Evolutionary conservation across 2,797 vertebrate genomes (phyloP).

Genomic region (Naso thynnoides): DNA sequence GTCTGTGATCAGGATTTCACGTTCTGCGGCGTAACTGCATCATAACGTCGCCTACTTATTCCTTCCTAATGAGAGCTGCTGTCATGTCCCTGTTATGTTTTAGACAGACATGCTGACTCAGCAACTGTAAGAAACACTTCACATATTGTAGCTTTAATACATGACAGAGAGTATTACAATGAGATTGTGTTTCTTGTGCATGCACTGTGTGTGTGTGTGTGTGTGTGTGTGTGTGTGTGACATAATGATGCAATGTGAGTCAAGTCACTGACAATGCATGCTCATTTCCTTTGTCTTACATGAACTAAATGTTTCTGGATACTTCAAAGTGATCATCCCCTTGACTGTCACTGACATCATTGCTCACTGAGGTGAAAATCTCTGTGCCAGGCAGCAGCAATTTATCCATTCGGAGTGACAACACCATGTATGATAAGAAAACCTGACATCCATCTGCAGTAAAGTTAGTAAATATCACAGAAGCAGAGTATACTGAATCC

Average conservation of each 20-base stretch:
- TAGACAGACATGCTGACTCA: not conserved
- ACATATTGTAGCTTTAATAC: not conserved
- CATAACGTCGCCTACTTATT: constrained; percentile 23
- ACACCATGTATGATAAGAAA: not conserved
- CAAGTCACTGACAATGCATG: not conserved
- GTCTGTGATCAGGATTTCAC: constrained; percentile 24
- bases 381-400: not conserved
- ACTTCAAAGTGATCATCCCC: constrained; percentile 11
- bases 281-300: constrained; percentile 3
- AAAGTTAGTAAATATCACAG: not conserved
- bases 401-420: constrained; percentile 6
- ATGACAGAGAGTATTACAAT: not conserved
- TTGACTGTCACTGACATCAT: constrained; percentile 8
- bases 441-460: not conserved
- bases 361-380: constrained; percentile 17
- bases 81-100: constrained; percentile 10
- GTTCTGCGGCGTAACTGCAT: constrained; percentile 11
- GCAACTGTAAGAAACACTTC: not conserved
- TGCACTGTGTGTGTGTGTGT: not conserved
- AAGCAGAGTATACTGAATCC: not conserved
- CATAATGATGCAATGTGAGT: constrained; percentile 18
- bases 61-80: constrained; percentile 3
- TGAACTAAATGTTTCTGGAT: not conserved
- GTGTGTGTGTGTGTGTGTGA: constrained; percentile 13
- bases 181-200: not conserved